Evolutionary conservation across 2,888 invertebrate species (phyloP), one percentile per base, ranked within the genome.

Genomic region (Apamea crenata): DNA sequence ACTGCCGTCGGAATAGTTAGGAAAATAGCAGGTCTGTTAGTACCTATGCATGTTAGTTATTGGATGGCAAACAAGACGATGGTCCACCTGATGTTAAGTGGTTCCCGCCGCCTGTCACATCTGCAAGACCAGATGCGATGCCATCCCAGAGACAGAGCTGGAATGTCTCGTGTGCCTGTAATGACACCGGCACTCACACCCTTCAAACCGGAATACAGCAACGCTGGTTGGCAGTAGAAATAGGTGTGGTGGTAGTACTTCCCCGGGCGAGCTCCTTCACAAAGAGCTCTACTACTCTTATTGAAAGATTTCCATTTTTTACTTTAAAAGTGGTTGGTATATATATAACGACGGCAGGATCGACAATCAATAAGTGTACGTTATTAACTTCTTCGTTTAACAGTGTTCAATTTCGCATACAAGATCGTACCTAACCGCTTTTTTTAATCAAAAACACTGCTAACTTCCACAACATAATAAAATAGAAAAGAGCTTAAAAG

Each of bases 91-190:
- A 56, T 47, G n/a, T 56, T 44, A 32, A 68, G 32, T 2, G 14
- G 14, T 16, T 21, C 32, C n/a, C 32, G n/a, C 21, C 25, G 56
- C 56, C 56, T n/a, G 56, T 56, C 12, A 56, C 5, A 44, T n/a
- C 56, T 32, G 75, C 29, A 21, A 69, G 47, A 29, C 69, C 7
- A 47, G 21, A 50, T 32, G 32, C 8, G 16, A 32, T 32, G 32
- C 36, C 29, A 16, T 44, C 14, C 25, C 32, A 44, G 66, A 77
- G 44, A 80, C n/a, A 61, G 21, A 36, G 16, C 4, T 77, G 36
- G 12, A 47, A 36, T 61, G 32, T 61, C 59, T 77, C 59, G 7
- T 68, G 40, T 63, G 50, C 80, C 44, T 25, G 81, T 70, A 70
- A 67, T 25, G 21, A n/a, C 25, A 32, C 40, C 53, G 68, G 44